Evolutionary conservation across 1,140 invertebrate species (phyloP).

Genomic region (Yoshiicerus persimilis): DNA sequence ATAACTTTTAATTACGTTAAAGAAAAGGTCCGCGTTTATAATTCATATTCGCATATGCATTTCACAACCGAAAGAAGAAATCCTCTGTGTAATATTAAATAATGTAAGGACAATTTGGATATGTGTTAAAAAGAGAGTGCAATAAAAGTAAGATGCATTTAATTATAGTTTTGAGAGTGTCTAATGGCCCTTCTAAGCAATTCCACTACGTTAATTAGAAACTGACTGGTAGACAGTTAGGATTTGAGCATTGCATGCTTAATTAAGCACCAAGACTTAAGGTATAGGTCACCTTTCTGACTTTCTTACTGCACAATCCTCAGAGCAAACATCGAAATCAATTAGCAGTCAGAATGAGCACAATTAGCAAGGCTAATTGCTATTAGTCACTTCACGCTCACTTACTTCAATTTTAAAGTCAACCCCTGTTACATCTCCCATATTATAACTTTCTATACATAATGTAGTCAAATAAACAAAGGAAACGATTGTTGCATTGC

Average conservation of each 20-base stretch:
- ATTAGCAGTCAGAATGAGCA: neutral
- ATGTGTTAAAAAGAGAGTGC: neutral
- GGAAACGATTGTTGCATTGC: no score
- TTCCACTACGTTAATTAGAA: neutral
- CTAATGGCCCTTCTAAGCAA: neutral
- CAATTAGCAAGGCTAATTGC: slow-evolving; percentile 17
- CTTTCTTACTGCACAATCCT: neutral
- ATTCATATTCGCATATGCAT: no score
- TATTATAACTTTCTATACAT: neutral
- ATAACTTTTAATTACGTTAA: no score
- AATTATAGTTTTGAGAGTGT: neutral
- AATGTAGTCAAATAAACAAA: neutral
- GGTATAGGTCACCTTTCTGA: neutral
- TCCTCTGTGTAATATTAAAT: no score
- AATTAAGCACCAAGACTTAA: neutral
- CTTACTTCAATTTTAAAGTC: neutral
- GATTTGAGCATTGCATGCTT: neutral
- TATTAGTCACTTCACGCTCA: slow-evolving; percentile 2
- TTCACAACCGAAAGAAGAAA: no score
- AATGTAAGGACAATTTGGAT: neutral
- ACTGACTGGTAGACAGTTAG: neutral
- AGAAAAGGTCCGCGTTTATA: no score
- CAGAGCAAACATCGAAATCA: neutral
- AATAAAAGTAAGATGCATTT: neutral
- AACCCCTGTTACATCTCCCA: neutral